A percentile compares a stretch with the other conserved stretches of the same genome.
These are phyloP conservation scores for Andrena hattorfiana DNA, from an alignment of 2,888 invertebrate genomes.

Conservation along the genomic window DNA sequence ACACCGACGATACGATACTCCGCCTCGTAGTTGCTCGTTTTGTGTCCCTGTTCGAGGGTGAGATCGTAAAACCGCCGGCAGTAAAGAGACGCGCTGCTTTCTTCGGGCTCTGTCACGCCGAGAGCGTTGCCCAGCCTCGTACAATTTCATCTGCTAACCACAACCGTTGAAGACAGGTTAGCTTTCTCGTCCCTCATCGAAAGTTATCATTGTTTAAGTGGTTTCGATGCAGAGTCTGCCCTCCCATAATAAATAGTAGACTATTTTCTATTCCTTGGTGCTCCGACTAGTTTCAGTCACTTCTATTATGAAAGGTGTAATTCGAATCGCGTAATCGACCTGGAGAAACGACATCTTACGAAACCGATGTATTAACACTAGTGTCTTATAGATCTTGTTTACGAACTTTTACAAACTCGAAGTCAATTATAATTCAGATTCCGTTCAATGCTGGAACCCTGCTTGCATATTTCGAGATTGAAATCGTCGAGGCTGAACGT, in stretches of 20 bases:
- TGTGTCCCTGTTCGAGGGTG: neutral
- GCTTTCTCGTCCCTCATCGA: constrained; percentile 44
- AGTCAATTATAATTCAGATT: too few species aligned
- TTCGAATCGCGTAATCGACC: constrained; percentile 16
- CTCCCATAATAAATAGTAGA: neutral
- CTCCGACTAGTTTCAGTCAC: neutral
- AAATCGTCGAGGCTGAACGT: too few species aligned
- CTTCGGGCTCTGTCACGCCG: constrained; percentile 25
- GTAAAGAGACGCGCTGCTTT: constrained; percentile 12
- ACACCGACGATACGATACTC: constrained; percentile 16
- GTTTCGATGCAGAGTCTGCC: neutral
- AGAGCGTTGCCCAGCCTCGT: constrained; percentile 27
- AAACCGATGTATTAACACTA: constrained; percentile 12
- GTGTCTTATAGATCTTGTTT: neutral
- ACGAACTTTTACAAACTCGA: too few species aligned
- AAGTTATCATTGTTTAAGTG: neutral
- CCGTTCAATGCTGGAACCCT: too few species aligned
- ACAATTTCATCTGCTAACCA: constrained; percentile 60
- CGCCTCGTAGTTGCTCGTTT: constrained; percentile 4
- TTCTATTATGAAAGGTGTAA: neutral
- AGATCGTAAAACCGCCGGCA: constrained; percentile 23
- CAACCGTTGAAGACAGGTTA: constrained; percentile 19
- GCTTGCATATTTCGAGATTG: too few species aligned
- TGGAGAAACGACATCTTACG: neutral
- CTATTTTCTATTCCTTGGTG: neutral